A percentile compares a stretch with the other conserved stretches of the same genome.
These are phyloP conservation scores for Sinocyclocheilus anshuiensis DNA, from an alignment of 2,113 vertebrate species.

Conservation along the genomic window DNA sequence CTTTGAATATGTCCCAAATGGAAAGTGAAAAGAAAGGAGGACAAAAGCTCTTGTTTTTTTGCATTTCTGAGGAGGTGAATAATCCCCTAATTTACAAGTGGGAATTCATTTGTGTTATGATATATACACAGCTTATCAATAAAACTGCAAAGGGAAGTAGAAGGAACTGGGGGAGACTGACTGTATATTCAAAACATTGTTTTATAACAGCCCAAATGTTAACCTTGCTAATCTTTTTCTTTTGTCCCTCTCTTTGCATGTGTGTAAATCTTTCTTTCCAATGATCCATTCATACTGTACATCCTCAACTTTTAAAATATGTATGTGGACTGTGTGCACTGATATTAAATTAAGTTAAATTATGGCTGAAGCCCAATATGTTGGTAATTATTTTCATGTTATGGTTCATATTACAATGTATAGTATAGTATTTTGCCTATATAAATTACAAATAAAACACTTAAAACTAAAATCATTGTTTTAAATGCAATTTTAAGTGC, in stretches of 20 bases:
- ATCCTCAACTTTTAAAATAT: not conserved
- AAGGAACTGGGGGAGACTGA: not conserved
- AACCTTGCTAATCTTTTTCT: not conserved
- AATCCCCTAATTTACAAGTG: not conserved
- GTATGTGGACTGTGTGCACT: not conserved
- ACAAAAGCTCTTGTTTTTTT: not conserved
- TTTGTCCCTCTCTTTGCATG: not conserved
- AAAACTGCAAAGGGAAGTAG: conserved; percentile 28
- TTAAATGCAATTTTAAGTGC: too few species aligned
- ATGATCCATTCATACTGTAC: not conserved
- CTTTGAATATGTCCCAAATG: not conserved
- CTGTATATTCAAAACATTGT: conserved; percentile 41
- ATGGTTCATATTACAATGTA: not conserved
- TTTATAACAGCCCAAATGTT: conserved; percentile 15
- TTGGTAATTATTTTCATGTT: not conserved
- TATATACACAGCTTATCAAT: not conserved
- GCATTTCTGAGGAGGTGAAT: not conserved
- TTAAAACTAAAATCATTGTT: too few species aligned
- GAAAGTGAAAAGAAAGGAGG: not conserved
- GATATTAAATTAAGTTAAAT: not conserved
- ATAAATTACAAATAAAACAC: too few species aligned
- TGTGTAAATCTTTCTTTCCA: conserved; percentile 6
- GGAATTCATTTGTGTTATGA: not conserved
- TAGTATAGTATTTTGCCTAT: not conserved
- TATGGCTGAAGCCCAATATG: not conserved